These are phyloP conservation scores for Pogonomyrmex californicus DNA, from an alignment of 1,140 invertebrate genomes.

Conservation along the genomic window DNA sequence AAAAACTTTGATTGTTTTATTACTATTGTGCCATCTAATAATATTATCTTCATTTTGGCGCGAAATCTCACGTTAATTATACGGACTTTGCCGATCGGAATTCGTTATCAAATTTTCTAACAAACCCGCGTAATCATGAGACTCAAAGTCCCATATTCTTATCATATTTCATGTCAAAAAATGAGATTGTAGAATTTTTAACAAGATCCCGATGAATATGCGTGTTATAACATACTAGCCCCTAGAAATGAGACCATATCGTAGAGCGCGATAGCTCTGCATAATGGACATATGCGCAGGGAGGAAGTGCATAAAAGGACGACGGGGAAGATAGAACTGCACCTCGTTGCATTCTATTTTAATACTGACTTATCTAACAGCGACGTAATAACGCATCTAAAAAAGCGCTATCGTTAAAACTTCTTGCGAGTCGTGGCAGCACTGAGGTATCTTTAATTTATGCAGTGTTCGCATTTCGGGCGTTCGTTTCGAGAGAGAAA, in stretches of 20 bases:
- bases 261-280: conserved; percentile 31
- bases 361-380: conserved; percentile 80
- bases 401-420: conserved; percentile 74
- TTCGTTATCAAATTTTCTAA: conserved; percentile 30
- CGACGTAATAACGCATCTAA: conserved; percentile 76
- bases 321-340: conserved; percentile 9
- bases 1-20: conserved; percentile 2
- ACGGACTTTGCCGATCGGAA: conserved; percentile 4
- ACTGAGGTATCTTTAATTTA: conserved; percentile 76
- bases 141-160: conserved; percentile 35
- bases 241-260: conserved; percentile 22
- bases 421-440: conserved; percentile 71
- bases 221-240: conserved; percentile 54
- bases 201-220: conserved; percentile 42
- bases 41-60: neutral
- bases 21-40: neutral
- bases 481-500: conserved; percentile 17
- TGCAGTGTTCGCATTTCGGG: conserved; percentile 61
- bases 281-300: conserved; percentile 33
- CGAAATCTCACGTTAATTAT: neutral
- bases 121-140: conserved; percentile 14
- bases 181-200: conserved; percentile 40
- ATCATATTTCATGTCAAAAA: conserved; percentile 30
- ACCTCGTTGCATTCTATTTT: conserved; percentile 67
- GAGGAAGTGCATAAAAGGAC: neutral